A percentile compares a stretch with the other conserved stretches of the same genome.
Evolutionary conservation across 2,888 invertebrate genomes (phyloP).

Genomic region (Pediacus dermestoides): DNA sequence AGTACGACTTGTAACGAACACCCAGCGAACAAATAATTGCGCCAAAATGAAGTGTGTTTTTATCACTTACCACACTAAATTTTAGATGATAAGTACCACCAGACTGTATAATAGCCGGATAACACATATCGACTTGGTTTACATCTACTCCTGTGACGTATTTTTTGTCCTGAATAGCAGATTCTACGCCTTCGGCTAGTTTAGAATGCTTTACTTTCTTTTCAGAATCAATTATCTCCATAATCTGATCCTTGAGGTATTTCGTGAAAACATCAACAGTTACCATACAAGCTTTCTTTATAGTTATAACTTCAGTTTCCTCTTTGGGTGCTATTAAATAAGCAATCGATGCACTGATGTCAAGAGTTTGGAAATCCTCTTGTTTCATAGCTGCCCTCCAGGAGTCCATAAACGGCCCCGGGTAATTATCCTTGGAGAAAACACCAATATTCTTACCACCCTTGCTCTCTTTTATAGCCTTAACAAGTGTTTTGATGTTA

Average conservation of each 20-base stretch:
- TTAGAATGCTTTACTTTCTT: conserved; percentile 97
- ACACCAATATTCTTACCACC: conserved; percentile 85
- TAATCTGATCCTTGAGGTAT: conserved; percentile 94
- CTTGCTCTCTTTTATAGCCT: conserved; percentile 82
- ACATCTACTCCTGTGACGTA: conserved; percentile 89
- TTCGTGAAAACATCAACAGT: conserved; percentile 95
- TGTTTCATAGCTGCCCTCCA: conserved; percentile 80
- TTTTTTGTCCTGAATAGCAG: conserved; percentile 91
- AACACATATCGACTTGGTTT: conserved; percentile 92
- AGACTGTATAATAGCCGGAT: conserved; percentile 97
- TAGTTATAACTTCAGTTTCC: conserved; percentile 81
- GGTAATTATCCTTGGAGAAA: conserved; percentile 90
- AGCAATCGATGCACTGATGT: conserved; percentile 81
- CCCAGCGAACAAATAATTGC: conserved; percentile 94
- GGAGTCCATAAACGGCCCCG: conserved; percentile 87
- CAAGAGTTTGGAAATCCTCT: conserved; percentile 79
- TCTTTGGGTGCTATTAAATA: conserved; percentile 92
- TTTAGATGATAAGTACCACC: conserved; percentile 94
- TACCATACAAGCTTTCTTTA: conserved; percentile 89
- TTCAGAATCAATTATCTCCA: conserved; percentile 98
- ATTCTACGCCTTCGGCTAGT: conserved; percentile 91
- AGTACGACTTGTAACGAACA: conserved; percentile 94
- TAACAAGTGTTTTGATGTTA: conserved; percentile 74
- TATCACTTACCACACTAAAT: conserved; percentile 93
- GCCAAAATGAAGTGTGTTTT: conserved; percentile 91